A percentile compares a stretch with the other conserved stretches of the same genome.
These are phyloP conservation scores for Drosophila nebulosa DNA, from an alignment of 1,140 invertebrate species.

Conservation along the genomic window DNA sequence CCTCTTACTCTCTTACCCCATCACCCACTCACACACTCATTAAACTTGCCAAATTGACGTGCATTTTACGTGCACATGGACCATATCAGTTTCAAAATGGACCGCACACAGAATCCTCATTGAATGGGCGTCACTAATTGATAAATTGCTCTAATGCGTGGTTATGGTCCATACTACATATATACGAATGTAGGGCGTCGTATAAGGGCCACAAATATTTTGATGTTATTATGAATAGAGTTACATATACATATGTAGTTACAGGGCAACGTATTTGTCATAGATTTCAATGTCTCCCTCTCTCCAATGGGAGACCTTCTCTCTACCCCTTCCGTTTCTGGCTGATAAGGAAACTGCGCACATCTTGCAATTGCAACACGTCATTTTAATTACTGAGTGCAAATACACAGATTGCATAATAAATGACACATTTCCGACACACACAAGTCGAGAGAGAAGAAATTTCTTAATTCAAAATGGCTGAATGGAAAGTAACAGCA, in stretches of 20 bases:
- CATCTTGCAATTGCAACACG: constrained; percentile 15
- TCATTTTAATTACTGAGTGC: constrained; percentile 7
- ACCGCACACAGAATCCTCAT: constrained; percentile 40
- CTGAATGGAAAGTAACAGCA: not conserved
- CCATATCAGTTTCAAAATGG: constrained; percentile 37
- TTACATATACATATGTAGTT: not conserved
- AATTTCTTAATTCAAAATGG: constrained; percentile 46
- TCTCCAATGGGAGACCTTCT: not conserved
- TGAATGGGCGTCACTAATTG: constrained; percentile 73
- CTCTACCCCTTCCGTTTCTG: not conserved
- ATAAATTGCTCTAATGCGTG: constrained; percentile 71
- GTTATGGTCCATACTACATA: constrained; percentile 22
- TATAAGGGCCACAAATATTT: not conserved
- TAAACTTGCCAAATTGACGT: constrained; percentile 67
- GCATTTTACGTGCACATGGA: constrained; percentile 63
- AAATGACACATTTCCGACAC: constrained; percentile 1
- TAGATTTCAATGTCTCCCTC: not conserved
- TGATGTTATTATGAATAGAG: not conserved
- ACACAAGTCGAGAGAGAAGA: too few relatives aligned
- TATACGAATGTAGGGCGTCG: not conserved
- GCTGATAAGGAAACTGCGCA: constrained; percentile 37
- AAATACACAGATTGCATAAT: not conserved
- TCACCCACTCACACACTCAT: constrained; percentile 43
- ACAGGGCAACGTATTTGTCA: not conserved
- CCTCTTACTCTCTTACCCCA: too few relatives aligned